Percentiles rank a stretch among this genome's conserved stretches.
phyloP scores from a whole-genome alignment of 2,113 vertebrate species.

The Plectropomus leopardus region DNA sequence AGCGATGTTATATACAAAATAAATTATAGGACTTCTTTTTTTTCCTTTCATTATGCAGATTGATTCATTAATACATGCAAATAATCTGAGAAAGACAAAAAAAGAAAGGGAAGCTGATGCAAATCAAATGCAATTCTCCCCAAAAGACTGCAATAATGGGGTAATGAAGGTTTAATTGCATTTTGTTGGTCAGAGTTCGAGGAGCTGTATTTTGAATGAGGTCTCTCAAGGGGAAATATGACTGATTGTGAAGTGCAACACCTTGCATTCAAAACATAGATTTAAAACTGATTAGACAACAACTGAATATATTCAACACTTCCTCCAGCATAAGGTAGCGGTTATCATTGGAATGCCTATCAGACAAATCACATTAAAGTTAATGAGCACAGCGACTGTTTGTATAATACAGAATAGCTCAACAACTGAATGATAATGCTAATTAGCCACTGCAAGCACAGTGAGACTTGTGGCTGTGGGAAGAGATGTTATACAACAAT shows the following conservation, averaged over 20 bases:
- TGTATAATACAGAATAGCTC: conserved; percentile 11
- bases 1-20: background rate
- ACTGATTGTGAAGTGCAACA: conserved; percentile 4
- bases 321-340: background rate
- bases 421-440: conserved; percentile 21
- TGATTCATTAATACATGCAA: conserved; percentile 57
- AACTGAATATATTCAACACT: conserved; percentile 9
- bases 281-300: conserved; percentile 31
- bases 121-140: conserved; percentile 48
- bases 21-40: background rate
- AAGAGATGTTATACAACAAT: conserved; percentile 5
- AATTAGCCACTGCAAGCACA: conserved; percentile 10
- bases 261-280: conserved; percentile 37
- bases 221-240: background rate
- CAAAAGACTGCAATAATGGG: conserved; percentile 15
- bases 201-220: background rate
- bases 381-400: conserved; percentile 31
- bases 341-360: conserved; percentile 37
- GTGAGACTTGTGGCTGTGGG: conserved; percentile 1
- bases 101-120: conserved; percentile 41
- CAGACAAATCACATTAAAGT: conserved; percentile 53
- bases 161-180: background rate
- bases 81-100: background rate
- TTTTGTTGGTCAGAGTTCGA: conserved; percentile 14
- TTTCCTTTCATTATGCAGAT: conserved; percentile 50